A percentile compares a stretch with the other conserved stretches of the same genome.
phyloP scores from a whole-genome alignment of 1,140 invertebrate species.

The Melitaea cinxia region DNA sequence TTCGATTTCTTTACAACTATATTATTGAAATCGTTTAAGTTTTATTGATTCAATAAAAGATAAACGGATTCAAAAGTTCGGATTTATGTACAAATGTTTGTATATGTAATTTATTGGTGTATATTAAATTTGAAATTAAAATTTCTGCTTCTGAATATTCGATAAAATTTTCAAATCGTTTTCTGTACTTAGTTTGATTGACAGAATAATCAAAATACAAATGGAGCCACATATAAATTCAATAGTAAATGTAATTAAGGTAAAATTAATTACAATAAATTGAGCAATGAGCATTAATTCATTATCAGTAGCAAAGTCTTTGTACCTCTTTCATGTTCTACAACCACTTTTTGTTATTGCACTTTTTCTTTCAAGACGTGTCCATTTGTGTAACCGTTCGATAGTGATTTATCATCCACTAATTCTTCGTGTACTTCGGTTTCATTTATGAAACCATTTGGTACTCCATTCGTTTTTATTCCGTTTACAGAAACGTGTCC shows the following conservation, averaged over 20 bases:
- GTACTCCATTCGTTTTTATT: background rate
- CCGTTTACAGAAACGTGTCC: constrained; percentile 34
- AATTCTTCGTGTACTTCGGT: constrained; percentile 19
- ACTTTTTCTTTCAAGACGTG: constrained; percentile 60
- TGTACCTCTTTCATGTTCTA: constrained; percentile 21
- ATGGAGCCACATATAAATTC: constrained; percentile 1
- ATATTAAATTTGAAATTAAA: no score
- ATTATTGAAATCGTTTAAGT: constrained; percentile 16
- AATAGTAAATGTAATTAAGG: no score
- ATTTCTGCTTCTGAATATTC: no score
- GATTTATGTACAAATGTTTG: constrained; percentile 1
- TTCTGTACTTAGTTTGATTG: no score
- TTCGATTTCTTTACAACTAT: background rate
- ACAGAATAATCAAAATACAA: no score
- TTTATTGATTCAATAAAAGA: constrained; percentile 54
- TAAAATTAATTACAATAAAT: background rate
- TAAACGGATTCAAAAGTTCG: background rate
- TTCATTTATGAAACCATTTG: constrained; percentile 28
- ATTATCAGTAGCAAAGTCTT: constrained; percentile 6
- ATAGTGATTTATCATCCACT: constrained; percentile 10
- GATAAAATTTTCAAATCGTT: no score
- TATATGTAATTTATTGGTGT: background rate
- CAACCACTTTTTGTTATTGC: constrained; percentile 49
- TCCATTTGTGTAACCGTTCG: constrained; percentile 50
- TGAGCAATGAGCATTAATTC: constrained; percentile 11